A percentile compares a stretch with the other conserved stretches of the same genome.
Conservation (phyloP, 2,888 invertebrate genomes). For the Pterostichus madidus region DNA sequence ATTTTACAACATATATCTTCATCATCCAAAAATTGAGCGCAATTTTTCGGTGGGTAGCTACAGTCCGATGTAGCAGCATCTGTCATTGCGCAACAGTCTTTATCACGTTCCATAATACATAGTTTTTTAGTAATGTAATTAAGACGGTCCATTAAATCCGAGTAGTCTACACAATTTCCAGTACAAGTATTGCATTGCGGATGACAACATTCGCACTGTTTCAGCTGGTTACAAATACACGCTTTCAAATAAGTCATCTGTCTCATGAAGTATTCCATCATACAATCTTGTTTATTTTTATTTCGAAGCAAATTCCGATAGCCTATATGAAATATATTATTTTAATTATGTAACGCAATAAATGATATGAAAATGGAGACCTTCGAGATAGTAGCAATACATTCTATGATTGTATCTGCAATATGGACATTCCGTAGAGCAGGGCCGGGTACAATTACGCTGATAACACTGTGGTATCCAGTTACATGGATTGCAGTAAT, state of each 20-base stretch:
- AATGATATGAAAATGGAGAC: neutral
- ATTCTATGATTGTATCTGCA: neutral
- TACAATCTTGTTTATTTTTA: constrained; percentile 32
- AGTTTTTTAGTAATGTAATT: no score
- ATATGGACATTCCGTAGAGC: neutral
- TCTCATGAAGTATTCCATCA: constrained; percentile 19
- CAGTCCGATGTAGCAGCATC: no score
- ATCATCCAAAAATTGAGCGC: no score
- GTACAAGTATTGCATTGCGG: neutral
- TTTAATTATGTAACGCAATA: neutral
- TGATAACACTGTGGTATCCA: no score
- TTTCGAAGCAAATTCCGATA: constrained; percentile 21
- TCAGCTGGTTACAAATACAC: constrained; percentile 4
- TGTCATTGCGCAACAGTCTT: no score
- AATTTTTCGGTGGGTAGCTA: no score
- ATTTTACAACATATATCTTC: no score
- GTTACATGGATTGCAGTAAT: no score
- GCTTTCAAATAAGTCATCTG: constrained; percentile 26
- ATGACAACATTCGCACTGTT: neutral
- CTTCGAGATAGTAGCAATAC: constrained; percentile 2
- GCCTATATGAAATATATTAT: constrained; percentile 22
- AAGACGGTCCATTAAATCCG: no score
- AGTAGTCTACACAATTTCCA: no score
- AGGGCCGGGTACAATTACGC: no score
- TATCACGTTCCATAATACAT: no score